Conservation (phyloP, 2,797 vertebrate genomes). For the Anabacerthia variegaticeps region DNA sequence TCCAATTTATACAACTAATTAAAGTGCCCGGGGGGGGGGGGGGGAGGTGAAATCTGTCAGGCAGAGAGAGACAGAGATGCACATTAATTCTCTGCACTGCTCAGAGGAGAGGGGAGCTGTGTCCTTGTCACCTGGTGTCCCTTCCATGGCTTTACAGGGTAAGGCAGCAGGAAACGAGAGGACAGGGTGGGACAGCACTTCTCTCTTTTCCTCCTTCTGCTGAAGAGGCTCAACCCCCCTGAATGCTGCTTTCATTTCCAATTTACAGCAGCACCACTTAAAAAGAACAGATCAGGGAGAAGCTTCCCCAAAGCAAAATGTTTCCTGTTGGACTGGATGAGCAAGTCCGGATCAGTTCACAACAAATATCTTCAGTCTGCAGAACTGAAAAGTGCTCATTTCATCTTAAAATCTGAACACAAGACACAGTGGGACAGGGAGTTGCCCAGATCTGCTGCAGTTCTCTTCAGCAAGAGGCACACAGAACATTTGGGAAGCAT, state of each 20-base stretch:
- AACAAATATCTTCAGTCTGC: neutral
- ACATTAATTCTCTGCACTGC: neutral
- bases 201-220: neutral
- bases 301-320: neutral
- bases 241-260: neutral
- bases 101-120: neutral
- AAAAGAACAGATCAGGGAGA: neutral
- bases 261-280: neutral
- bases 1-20: neutral
- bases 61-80: neutral
- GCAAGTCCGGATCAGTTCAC: neutral
- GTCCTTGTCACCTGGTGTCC: neutral
- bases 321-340: fast-evolving
- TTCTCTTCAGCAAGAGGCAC: neutral
- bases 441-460: neutral
- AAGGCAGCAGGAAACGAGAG: neutral
- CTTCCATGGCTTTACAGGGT: neutral
- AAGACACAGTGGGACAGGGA: neutral
- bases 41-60: neutral
- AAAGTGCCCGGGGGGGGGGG: neutral
- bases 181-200: neutral
- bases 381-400: neutral
- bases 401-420: neutral
- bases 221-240: neutral
- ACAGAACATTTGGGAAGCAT: neutral